A percentile compares a stretch with the other conserved stretches of the same genome.
Evolutionary conservation across 2,113 vertebrate species (phyloP).

Genomic region (Cottus gobio): DNA sequence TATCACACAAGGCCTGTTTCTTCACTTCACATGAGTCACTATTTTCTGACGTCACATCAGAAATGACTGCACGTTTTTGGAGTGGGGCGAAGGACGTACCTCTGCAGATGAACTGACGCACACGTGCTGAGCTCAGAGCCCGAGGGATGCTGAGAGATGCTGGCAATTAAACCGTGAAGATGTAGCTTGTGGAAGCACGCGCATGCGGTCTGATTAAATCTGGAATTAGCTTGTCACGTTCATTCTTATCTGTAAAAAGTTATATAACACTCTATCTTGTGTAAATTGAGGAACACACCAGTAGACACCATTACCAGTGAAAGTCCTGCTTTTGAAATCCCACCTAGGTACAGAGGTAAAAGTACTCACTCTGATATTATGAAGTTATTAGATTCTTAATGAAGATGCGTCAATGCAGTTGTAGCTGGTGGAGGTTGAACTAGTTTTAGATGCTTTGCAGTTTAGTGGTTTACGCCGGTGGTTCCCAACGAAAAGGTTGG

Average conservation of each 20-base stretch:
- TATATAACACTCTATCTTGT: neutral
- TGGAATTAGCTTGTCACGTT: neutral
- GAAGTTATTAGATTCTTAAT: neutral
- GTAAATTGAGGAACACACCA: constrained; percentile 3
- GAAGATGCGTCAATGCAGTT: neutral
- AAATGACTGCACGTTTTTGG: constrained; percentile 10
- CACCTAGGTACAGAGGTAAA: neutral
- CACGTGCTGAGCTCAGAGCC: constrained; percentile 17
- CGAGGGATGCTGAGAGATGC: constrained; percentile 29
- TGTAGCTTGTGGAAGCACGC: neutral
- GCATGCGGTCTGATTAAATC: neutral
- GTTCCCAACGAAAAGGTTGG: neutral
- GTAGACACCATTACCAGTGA: neutral
- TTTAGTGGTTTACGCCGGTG: neutral
- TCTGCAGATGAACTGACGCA: constrained; percentile 24
- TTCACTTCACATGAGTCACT: neutral
- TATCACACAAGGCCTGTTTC: neutral
- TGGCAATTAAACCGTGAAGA: neutral
- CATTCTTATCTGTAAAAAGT: neutral
- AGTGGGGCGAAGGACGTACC: constrained; percentile 7
- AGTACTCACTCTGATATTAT: neutral
- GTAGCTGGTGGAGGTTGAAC: neutral
- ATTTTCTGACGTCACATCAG: too few relatives aligned
- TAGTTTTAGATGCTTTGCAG: neutral
- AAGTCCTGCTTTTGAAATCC: neutral